These are phyloP conservation scores for Heliothis peltigera DNA, from an alignment of 2,888 invertebrate species.

Conservation along the genomic window DNA sequence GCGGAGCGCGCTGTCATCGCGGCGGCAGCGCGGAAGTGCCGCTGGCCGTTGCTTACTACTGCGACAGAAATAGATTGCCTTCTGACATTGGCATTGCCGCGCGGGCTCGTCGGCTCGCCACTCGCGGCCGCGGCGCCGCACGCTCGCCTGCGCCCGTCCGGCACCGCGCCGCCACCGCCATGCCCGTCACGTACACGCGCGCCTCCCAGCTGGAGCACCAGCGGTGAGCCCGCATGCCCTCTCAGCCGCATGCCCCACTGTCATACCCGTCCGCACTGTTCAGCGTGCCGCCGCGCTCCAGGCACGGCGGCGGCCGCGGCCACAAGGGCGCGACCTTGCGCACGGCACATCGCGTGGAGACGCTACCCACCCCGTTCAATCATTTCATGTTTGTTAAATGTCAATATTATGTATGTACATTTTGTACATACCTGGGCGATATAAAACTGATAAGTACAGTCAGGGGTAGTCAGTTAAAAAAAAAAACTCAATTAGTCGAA, in stretches of 20 bases:
- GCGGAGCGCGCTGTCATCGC: not conserved
- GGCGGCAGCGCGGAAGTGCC: conserved; percentile 59
- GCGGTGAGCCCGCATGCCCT: conserved; percentile 69
- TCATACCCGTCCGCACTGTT: conserved; percentile 11
- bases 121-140: conserved; percentile 34
- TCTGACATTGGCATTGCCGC: conserved; percentile 52
- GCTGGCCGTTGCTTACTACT: conserved; percentile 55
- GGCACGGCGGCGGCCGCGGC: not conserved
- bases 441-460: no score
- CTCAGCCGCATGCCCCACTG: no score
- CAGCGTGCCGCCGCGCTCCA: not conserved
- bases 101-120: conserved; percentile 18
- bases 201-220: conserved; percentile 70
- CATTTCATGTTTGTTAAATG: no score
- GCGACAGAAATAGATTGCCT: conserved; percentile 67
- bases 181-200: conserved; percentile 77
- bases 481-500: no score
- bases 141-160: conserved; percentile 10
- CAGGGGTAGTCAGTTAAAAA: no score
- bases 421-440: no score
- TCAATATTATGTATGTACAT: no score
- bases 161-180: conserved; percentile 38
- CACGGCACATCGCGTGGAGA: no score
- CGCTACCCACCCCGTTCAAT: no score
- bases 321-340: no score